These are phyloP conservation scores for Lepidurus apus DNA, from an alignment of 1,140 invertebrate genomes.

Conservation along the genomic window DNA sequence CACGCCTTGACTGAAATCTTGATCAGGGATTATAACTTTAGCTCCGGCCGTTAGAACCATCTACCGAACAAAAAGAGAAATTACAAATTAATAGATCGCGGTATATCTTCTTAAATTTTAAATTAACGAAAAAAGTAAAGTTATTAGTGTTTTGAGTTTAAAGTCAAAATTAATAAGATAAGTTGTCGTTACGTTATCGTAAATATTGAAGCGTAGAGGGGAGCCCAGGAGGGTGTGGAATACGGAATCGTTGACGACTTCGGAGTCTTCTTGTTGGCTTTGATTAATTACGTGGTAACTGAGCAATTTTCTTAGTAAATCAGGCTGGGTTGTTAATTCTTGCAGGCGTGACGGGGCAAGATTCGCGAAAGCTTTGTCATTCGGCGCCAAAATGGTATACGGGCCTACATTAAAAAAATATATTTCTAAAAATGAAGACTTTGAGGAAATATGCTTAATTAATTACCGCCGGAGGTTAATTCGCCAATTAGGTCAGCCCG, in stretches of 20 bases:
- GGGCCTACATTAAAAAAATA: slow-evolving; percentile 36
- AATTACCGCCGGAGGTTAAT: slow-evolving; percentile 26
- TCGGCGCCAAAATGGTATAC: slow-evolving; percentile 43
- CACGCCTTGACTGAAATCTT: slow-evolving; percentile 26
- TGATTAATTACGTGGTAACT: slow-evolving; percentile 42
- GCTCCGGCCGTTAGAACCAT: slow-evolving; percentile 17
- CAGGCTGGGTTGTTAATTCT: slow-evolving; percentile 36
- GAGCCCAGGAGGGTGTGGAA: slow-evolving; percentile 26
- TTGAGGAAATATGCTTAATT: neutral
- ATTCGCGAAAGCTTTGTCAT: slow-evolving; percentile 43
- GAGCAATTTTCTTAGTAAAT: slow-evolving; percentile 39
- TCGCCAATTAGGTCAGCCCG: slow-evolving; percentile 25
- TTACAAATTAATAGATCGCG: too few relatives aligned
- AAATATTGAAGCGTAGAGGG: slow-evolving; percentile 25
- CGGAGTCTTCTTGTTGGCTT: slow-evolving; percentile 34
- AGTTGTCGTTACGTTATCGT: slow-evolving; percentile 24
- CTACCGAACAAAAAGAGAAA: neutral
- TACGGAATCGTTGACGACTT: slow-evolving; percentile 34
- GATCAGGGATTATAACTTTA: slow-evolving; percentile 16
- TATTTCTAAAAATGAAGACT: slow-evolving; percentile 27
- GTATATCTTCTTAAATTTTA: too few relatives aligned
- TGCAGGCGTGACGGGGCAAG: slow-evolving; percentile 38
- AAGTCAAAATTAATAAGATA: too few relatives aligned
- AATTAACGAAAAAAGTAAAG: too few relatives aligned
- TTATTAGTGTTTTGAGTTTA: too few relatives aligned